Evolutionary conservation across 2,888 invertebrate genomes (phyloP).

Genomic region (Gari tellinella): DNA sequence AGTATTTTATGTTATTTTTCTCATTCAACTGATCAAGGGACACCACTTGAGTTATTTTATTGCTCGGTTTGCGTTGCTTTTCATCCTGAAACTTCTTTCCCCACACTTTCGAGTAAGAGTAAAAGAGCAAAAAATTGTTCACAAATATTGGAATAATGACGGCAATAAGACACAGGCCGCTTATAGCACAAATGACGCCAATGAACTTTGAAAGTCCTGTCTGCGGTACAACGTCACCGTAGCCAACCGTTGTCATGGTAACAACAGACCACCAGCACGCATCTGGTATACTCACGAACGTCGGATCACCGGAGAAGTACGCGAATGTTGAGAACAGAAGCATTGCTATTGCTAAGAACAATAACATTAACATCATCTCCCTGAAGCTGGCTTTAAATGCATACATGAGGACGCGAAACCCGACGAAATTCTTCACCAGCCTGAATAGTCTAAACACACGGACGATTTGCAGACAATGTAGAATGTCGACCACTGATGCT

Average conservation of each 20-base stretch:
- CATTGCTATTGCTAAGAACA: constrained; percentile 73
- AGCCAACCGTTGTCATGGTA: constrained; percentile 81
- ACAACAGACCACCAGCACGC: constrained; percentile 79
- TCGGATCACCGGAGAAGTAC: constrained; percentile 70
- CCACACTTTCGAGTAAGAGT: constrained; percentile 65
- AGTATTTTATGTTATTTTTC: neutral
- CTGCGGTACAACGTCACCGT: constrained; percentile 75
- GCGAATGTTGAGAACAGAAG: constrained; percentile 74
- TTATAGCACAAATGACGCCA: constrained; percentile 70
- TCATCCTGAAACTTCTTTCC: constrained; percentile 28
- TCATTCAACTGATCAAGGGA: neutral
- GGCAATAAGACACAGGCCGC: constrained; percentile 75
- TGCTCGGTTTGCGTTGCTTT: constrained; percentile 1
- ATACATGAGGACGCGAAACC: constrained; percentile 75
- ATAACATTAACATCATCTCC: constrained; percentile 72
- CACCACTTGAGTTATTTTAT: constrained; percentile 30
- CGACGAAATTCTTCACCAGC: constrained; percentile 70
- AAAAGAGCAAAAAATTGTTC: constrained; percentile 78
- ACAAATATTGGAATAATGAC: constrained; percentile 79
- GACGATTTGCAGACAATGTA: constrained; percentile 71
- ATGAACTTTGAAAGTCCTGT: constrained; percentile 65
- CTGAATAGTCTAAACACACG: constrained; percentile 75
- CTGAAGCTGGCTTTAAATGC: constrained; percentile 72
- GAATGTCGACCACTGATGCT: constrained; percentile 62
- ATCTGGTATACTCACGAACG: constrained; percentile 73